A percentile compares a stretch with the other conserved stretches of the same genome.
Conservation (phyloP, 2,797 vertebrate genomes). For the Myotis planiceps region DNA sequence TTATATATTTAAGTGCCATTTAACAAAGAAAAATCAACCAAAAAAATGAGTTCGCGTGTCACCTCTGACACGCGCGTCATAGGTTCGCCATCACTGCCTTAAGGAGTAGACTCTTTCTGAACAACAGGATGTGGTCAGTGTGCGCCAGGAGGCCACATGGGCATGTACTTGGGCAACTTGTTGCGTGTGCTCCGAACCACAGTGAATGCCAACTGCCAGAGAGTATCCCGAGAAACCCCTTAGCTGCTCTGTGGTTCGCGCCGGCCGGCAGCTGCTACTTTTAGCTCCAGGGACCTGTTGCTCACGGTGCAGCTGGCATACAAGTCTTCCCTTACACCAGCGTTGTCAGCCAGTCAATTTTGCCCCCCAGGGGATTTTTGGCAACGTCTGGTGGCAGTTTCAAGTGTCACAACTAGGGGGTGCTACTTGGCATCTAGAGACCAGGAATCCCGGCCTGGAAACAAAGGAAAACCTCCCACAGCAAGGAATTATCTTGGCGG, state of each 20-base stretch:
- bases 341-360: background rate
- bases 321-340: background rate
- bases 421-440: background rate
- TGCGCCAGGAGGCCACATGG: background rate
- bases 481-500: background rate
- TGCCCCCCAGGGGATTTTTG: background rate
- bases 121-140: background rate
- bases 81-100: background rate
- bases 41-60: too few relatives aligned
- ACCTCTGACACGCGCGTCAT: too few relatives aligned
- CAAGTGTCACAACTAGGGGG: background rate
- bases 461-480: background rate
- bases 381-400: background rate
- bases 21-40: too few relatives aligned
- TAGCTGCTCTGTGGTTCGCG: background rate
- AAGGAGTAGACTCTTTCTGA: background rate
- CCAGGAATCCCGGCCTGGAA: background rate
- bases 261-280: background rate
- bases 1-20: too few relatives aligned
- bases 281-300: background rate
- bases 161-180: background rate
- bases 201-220: background rate
- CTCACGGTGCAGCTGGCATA: background rate
- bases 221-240: background rate
- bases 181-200: background rate